Evolutionary conservation across 2,113 vertebrate genomes (phyloP).

Genomic region (Vidua macroura): DNA sequence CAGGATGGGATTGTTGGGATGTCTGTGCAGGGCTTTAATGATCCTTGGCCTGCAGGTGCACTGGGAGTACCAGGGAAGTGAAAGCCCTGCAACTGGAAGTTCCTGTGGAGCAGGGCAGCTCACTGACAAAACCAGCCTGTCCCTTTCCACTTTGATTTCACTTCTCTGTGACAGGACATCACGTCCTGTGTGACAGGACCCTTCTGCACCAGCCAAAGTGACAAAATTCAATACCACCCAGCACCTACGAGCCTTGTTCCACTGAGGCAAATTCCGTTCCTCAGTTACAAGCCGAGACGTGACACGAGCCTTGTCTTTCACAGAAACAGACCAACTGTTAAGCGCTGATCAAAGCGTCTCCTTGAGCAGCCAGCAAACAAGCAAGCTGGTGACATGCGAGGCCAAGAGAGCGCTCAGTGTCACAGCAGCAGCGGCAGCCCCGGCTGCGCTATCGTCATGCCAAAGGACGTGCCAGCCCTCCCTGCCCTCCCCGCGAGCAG

Average conservation of each 20-base stretch:
- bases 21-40: neutral
- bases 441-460: rapidly evolving
- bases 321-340: neutral
- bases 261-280: neutral
- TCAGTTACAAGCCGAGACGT: neutral
- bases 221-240: neutral
- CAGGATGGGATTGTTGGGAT: neutral
- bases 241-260: neutral
- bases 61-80: neutral
- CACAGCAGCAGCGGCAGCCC: neutral
- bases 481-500: neutral
- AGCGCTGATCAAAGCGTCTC: neutral
- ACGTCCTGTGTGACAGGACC: neutral
- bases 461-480: neutral
- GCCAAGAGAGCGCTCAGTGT: neutral
- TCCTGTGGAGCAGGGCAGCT: neutral
- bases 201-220: neutral
- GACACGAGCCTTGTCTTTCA: neutral
- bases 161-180: neutral
- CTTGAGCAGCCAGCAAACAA: neutral
- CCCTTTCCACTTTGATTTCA: neutral
- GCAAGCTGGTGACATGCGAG: neutral
- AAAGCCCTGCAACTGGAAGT: neutral
- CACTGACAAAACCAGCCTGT: neutral
- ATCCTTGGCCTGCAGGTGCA: neutral